Percentiles rank a stretch among this genome's conserved stretches.
phyloP scores from a whole-genome alignment of 2,888 invertebrate genomes.

The Pollenia labialis region DNA sequence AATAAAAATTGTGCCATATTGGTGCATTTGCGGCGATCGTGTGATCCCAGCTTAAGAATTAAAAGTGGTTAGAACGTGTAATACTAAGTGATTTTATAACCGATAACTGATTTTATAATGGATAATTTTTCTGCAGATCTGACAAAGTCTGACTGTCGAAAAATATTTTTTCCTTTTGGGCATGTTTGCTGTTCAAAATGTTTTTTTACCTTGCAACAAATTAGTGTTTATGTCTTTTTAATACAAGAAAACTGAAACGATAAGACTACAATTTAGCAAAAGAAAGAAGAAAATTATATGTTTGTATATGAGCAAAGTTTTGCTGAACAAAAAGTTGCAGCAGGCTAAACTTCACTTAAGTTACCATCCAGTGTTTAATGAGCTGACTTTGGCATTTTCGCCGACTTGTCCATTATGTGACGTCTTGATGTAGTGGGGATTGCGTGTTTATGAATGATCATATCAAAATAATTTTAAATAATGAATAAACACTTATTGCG shows the following conservation, averaged over 20 bases:
- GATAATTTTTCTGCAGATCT: no score
- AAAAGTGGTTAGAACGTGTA: no score
- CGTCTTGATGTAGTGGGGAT: constrained; percentile 28
- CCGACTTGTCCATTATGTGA: constrained; percentile 17
- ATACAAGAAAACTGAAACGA: constrained; percentile 44
- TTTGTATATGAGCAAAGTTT: background rate
- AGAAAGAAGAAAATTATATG: background rate
- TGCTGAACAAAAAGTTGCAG: background rate
- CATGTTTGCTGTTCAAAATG: background rate
- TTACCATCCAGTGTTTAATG: no score
- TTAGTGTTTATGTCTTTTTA: constrained; percentile 58
- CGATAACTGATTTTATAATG: no score
- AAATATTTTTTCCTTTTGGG: background rate
- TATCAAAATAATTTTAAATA: background rate
- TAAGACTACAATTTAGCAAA: constrained; percentile 19
- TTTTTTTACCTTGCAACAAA: constrained; percentile 25
- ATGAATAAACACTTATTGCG: background rate
- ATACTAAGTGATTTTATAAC: no score
- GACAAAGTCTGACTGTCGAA: no score
- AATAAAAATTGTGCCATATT: no score
- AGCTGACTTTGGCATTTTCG: background rate
- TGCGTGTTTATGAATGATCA: constrained; percentile 1
- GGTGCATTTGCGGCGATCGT: no score
- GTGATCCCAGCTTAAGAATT: no score
- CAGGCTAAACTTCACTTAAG: no score